These are phyloP conservation scores for Pristionchus japonicus DNA, from an alignment of 2,888 invertebrate species.

Conservation along the genomic window DNA sequence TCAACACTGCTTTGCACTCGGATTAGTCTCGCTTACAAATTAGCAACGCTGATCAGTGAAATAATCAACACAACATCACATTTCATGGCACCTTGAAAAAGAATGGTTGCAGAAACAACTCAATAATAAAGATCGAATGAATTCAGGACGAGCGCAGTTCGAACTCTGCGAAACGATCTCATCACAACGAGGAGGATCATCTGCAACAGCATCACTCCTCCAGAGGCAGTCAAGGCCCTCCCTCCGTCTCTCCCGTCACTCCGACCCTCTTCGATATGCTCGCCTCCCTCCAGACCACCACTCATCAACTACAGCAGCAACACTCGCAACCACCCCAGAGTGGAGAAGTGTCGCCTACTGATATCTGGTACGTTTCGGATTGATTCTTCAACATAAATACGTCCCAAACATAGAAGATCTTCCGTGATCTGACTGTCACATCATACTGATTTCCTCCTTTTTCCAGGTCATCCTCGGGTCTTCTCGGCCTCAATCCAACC, in stretches of 20 bases:
- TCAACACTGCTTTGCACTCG: too few relatives aligned
- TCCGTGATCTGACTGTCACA: neutral
- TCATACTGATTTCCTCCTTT: neutral
- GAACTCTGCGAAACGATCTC: slow-evolving; percentile 4
- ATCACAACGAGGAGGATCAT: slow-evolving; percentile 21
- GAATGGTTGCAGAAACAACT: too few relatives aligned
- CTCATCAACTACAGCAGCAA: slow-evolving; percentile 35
- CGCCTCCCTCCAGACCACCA: neutral
- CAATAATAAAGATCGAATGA: neutral
- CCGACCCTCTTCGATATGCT: slow-evolving; percentile 45
- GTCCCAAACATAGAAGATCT: too few relatives aligned
- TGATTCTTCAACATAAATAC: neutral
- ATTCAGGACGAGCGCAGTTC: slow-evolving; percentile 1
- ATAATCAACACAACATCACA: too few relatives aligned
- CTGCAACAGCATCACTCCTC: neutral
- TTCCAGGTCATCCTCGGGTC: slow-evolving; percentile 15
- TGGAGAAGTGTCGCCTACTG: neutral
- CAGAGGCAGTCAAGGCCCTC: neutral
- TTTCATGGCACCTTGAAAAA: too few relatives aligned
- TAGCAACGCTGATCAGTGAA: too few relatives aligned
- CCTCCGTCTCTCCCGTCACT: slow-evolving; percentile 30
- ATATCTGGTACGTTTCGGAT: neutral
- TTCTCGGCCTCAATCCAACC: neutral
- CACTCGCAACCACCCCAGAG: neutral
- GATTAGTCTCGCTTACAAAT: too few relatives aligned